Percentiles rank a stretch among this genome's conserved stretches.
Evolutionary conservation across 2,113 vertebrate genomes (phyloP).

Genomic region (Acanthochromis polyacanthus): DNA sequence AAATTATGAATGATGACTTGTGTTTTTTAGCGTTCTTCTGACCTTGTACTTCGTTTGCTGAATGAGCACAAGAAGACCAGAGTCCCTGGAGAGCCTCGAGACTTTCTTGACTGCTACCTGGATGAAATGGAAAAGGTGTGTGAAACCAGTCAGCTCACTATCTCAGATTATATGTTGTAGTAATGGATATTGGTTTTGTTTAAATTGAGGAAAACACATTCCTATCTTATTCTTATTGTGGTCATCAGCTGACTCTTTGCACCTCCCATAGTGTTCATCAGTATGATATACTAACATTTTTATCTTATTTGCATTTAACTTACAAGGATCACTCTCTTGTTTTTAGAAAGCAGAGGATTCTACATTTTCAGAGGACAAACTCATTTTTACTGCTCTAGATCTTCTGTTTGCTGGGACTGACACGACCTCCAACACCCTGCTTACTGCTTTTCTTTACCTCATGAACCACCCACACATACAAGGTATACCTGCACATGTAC

Average conservation of each 20-base stretch:
- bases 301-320: too few relatives aligned
- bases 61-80: conserved; percentile 59
- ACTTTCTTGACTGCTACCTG: conserved; percentile 69
- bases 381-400: conserved; percentile 57
- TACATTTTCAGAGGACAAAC: conserved; percentile 52
- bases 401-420: conserved; percentile 76
- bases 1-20: neutral
- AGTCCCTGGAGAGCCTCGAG: conserved; percentile 50
- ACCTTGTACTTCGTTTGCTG: neutral
- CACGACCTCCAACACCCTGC: conserved; percentile 78
- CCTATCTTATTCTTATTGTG: too few relatives aligned
- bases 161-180: neutral
- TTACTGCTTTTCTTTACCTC: conserved; percentile 71
- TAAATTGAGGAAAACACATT: too few relatives aligned
- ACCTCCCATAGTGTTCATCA: too few relatives aligned
- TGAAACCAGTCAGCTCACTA: neutral
- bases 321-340: neutral
- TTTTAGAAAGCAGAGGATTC: conserved; percentile 35
- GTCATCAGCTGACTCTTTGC: too few relatives aligned
- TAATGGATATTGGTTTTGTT: too few relatives aligned
- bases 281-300: too few relatives aligned
- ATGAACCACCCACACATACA: conserved; percentile 60
- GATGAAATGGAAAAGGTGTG: conserved; percentile 64
- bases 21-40: conserved; percentile 37
- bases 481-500: conserved; percentile 31